These are phyloP conservation scores for Musca domestica DNA, from an alignment of 1,140 invertebrate genomes.

Conservation along the genomic window DNA sequence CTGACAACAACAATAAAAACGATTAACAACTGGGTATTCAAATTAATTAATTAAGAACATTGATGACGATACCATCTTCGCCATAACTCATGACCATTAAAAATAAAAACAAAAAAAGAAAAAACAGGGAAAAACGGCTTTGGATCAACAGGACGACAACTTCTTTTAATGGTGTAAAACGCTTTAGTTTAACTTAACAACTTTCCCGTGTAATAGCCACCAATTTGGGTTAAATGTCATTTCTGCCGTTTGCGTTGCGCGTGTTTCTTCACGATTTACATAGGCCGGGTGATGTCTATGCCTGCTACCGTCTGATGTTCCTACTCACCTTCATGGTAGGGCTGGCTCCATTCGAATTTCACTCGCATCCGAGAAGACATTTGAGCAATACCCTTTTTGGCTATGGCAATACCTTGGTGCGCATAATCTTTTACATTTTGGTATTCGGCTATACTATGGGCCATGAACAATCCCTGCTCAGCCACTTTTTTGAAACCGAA, in stretches of 20 bases:
- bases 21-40: no score
- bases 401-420: not conserved
- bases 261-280: conserved; percentile 8
- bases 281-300: conserved; percentile 3
- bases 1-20: no score
- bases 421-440: not conserved
- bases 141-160: no score
- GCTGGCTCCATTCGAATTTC: not conserved
- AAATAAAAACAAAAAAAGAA: no score
- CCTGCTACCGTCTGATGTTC: conserved; percentile 26
- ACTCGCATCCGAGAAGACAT: not conserved
- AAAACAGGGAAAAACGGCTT: no score
- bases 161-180: not conserved
- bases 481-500: not conserved
- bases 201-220: not conserved
- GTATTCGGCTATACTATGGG: not conserved
- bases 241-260: not conserved
- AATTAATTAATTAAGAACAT: no score
- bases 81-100: no score
- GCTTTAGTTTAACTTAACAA: not conserved
- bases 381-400: conserved; percentile 4
- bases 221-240: not conserved
- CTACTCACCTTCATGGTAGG: not conserved
- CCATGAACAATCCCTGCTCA: not conserved
- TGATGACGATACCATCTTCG: no score